These are phyloP conservation scores for Dendrocincla fuliginosa DNA, from an alignment of 2,797 vertebrate species.

Conservation along the genomic window DNA sequence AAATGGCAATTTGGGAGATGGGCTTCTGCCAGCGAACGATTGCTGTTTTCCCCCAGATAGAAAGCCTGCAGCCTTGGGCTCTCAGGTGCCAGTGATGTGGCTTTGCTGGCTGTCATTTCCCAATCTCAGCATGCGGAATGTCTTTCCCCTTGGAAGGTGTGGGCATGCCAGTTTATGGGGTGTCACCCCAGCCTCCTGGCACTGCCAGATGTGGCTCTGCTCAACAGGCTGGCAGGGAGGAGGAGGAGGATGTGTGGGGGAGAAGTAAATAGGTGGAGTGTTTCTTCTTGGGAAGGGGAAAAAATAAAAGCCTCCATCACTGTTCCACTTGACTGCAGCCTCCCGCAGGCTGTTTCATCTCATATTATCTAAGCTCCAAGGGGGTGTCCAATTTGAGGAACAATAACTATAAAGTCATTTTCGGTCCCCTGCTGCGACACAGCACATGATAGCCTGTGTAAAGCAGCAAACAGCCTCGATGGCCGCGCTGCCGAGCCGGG, in stretches of 20 bases:
- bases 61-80: no score
- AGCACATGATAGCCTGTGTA: slow-evolving; percentile 33
- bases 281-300: neutral
- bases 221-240: neutral
- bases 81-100: no score
- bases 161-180: neutral
- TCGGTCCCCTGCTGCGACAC: slow-evolving; percentile 50
- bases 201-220: neutral
- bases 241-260: neutral
- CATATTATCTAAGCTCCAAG: slow-evolving; percentile 65
- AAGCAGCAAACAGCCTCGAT: neutral
- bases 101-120: neutral
- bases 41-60: no score
- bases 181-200: neutral
- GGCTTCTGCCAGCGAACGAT: no score
- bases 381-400: slow-evolving; percentile 73
- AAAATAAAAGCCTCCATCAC: neutral
- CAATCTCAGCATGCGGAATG: neutral
- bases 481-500: neutral
- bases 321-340: slow-evolving; percentile 47
- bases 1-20: no score
- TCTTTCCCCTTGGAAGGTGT: neutral
- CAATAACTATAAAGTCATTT: slow-evolving; percentile 73
- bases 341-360: slow-evolving; percentile 71
- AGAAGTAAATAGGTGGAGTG: slow-evolving; percentile 14